These are phyloP conservation scores for Andricus curvator DNA, from an alignment of 2,888 invertebrate species.

Conservation along the genomic window DNA sequence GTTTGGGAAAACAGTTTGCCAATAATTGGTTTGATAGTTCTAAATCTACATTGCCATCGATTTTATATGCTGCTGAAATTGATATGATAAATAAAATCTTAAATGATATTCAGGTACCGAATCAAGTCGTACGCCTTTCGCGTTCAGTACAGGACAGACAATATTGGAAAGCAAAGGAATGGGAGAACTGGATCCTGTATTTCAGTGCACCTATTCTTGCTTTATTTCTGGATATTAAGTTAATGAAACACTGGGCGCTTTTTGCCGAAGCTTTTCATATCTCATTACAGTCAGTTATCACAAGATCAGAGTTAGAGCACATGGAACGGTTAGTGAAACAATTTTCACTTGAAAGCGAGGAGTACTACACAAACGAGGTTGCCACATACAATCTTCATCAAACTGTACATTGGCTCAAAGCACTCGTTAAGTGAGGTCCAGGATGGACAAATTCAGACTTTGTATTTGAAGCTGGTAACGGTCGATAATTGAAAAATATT, in stretches of 20 bases:
- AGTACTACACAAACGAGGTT: conserved; percentile 22
- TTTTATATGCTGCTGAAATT: too few relatives aligned
- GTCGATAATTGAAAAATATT: conserved; percentile 39
- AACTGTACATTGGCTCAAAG: conserved; percentile 13
- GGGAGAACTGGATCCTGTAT: neutral
- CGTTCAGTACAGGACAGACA: too few relatives aligned
- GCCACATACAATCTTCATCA: conserved; percentile 42
- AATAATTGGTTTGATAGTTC: too few relatives aligned
- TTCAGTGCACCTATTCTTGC: neutral
- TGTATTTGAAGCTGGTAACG: conserved; percentile 44
- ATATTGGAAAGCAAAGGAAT: neutral
- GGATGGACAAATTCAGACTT: conserved; percentile 36
- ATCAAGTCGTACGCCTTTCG: too few relatives aligned
- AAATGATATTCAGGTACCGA: too few relatives aligned
- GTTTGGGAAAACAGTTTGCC: too few relatives aligned
- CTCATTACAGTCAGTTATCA: neutral
- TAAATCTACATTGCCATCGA: too few relatives aligned
- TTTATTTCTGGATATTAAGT: neutral
- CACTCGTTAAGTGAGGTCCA: conserved; percentile 39
- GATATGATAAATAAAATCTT: too few relatives aligned
- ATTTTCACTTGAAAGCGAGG: neutral
- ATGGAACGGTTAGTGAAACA: conserved; percentile 42
- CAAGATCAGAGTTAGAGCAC: neutral
- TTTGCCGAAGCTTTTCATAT: neutral
- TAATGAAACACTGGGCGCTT: neutral